Evolutionary conservation across 1,140 invertebrate genomes (phyloP).

Genomic region (Drosophila willistoni): DNA sequence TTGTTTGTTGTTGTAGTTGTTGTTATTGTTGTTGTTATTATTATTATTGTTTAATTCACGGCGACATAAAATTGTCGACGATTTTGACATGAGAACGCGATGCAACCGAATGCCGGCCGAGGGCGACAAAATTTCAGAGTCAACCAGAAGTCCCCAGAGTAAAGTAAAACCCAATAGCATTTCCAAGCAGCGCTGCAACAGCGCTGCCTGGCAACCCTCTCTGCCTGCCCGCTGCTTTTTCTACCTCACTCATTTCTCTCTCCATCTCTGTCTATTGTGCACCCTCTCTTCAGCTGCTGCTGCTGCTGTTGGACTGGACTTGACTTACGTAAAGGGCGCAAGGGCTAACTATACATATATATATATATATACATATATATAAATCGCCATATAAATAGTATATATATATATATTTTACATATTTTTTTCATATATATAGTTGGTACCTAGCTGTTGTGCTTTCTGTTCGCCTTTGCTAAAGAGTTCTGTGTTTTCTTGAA

Average conservation of each 20-base stretch:
- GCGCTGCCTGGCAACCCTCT: constrained; percentile 13
- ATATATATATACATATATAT: background rate
- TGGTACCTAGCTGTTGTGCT: too few species aligned
- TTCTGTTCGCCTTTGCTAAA: too few species aligned
- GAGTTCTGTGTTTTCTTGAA: too few species aligned
- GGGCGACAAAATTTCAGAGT: constrained; percentile 46
- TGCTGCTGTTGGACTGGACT: constrained; percentile 33
- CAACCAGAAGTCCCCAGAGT: constrained; percentile 37
- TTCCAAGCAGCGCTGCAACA: constrained; percentile 34
- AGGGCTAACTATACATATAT: constrained; percentile 11
- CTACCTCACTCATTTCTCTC: constrained; percentile 2
- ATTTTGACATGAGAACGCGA: constrained; percentile 78
- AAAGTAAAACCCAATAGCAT: constrained; percentile 22
- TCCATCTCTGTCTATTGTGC: constrained; percentile 6
- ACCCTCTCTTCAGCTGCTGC: constrained; percentile 13
- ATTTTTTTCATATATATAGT: too few species aligned
- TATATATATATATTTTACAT: constrained; percentile 24
- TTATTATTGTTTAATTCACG: constrained; percentile 41
- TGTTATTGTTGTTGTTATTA: background rate
- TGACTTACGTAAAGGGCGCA: constrained; percentile 59
- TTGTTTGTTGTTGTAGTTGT: background rate
- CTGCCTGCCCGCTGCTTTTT: constrained; percentile 19
- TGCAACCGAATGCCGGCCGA: constrained; percentile 73
- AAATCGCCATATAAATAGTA: constrained; percentile 16
- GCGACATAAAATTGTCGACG: constrained; percentile 50